Percentiles rank a stretch among this genome's conserved stretches.
Evolutionary conservation across 2,113 vertebrate genomes (phyloP).

Genomic region (Sander vitreus): DNA sequence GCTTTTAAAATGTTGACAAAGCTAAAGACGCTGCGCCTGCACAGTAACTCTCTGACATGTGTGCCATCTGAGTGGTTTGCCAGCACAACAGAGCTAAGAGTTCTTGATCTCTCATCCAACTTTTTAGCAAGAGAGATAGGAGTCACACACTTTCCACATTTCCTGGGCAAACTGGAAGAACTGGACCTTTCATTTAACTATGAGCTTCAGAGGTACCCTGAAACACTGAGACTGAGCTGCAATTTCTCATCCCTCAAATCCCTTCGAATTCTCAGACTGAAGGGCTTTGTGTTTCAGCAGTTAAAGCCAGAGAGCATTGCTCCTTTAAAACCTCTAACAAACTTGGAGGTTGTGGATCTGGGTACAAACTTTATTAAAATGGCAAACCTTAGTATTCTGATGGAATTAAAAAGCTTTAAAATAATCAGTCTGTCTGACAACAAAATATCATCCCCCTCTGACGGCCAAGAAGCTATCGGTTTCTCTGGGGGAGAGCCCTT

Average conservation of each 20-base stretch:
- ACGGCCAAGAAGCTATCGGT: constrained; percentile 52
- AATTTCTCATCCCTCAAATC: constrained; percentile 86
- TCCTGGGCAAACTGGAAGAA: constrained; percentile 85
- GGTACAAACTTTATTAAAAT: constrained; percentile 97
- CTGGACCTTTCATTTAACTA: constrained; percentile 97
- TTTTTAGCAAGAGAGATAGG: constrained; percentile 89
- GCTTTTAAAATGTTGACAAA: constrained; percentile 88
- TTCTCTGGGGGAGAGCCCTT: constrained; percentile 26
- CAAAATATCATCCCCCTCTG: constrained; percentile 92
- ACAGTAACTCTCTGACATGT: constrained; percentile 90
- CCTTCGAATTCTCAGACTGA: constrained; percentile 86
- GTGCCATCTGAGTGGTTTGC: constrained; percentile 87
- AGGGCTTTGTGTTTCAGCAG: constrained; percentile 92
- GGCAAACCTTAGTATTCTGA: constrained; percentile 86
- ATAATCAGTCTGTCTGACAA: constrained; percentile 92
- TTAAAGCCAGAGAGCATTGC: constrained; percentile 80
- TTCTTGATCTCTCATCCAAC: constrained; percentile 94
- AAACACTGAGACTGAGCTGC: constrained; percentile 82
- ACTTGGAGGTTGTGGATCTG: constrained; percentile 91
- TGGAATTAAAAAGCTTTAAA: constrained; percentile 84
- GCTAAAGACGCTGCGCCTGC: constrained; percentile 88
- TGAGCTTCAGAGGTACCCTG: constrained; percentile 87
- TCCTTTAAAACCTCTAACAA: constrained; percentile 81
- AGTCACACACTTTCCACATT: constrained; percentile 83
- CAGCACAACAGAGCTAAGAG: constrained; percentile 81